Conservation (phyloP, 1,140 invertebrate species). For the Drosophila lacertosa region DNA sequence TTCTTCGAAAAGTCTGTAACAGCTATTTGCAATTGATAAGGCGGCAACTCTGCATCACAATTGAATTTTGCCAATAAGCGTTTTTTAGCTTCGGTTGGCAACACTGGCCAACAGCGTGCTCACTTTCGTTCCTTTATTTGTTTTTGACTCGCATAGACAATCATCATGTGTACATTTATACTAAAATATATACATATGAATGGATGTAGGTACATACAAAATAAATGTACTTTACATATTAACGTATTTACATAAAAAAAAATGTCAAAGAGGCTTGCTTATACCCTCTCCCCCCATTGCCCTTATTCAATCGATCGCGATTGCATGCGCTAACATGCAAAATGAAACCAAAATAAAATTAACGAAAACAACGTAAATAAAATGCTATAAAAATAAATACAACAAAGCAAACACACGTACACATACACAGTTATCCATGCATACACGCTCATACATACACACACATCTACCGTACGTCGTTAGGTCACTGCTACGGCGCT, state of each 20-base stretch:
- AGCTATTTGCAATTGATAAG: background rate
- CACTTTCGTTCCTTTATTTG: constrained; percentile 30
- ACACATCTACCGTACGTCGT: constrained; percentile 32
- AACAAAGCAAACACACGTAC: constrained; percentile 73
- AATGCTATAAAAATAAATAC: constrained; percentile 60
- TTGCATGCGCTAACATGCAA: constrained; percentile 78
- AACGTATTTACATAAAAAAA: background rate
- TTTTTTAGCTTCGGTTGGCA: constrained; percentile 22
- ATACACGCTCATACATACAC: constrained; percentile 31
- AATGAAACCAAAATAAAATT: constrained; percentile 81
- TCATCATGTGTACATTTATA: constrained; percentile 5
- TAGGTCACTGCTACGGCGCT: constrained; percentile 65
- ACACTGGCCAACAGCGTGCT: constrained; percentile 38
- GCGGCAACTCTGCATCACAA: constrained; percentile 25
- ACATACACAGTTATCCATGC: constrained; percentile 46
- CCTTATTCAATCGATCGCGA: constrained; percentile 71
- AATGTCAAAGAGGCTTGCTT: constrained; percentile 20
- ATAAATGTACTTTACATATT: constrained; percentile 7
- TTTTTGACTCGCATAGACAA: constrained; percentile 21
- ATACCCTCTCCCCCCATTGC: constrained; percentile 56
- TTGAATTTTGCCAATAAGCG: constrained; percentile 33
- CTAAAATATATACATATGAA: background rate
- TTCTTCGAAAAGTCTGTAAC: background rate
- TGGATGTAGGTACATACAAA: constrained; percentile 20
- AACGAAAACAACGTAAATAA: constrained; percentile 71